Evolutionary conservation across 2,797 vertebrate species (phyloP).

Genomic region (Anguilla marmorata): DNA sequence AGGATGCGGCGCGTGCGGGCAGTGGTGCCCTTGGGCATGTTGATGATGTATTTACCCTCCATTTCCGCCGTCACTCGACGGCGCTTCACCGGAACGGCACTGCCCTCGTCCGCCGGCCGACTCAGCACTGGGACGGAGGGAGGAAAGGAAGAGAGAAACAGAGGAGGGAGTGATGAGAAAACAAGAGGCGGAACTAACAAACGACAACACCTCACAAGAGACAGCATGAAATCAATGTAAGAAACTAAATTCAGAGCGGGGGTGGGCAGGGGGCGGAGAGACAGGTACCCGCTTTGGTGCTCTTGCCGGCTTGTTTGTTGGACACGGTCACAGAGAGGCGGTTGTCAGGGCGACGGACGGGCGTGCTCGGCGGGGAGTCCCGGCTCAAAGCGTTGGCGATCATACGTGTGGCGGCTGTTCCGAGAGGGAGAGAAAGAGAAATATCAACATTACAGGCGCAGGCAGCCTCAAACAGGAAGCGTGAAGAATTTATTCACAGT

Average conservation of each 20-base stretch:
- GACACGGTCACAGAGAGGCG: slow-evolving; percentile 86
- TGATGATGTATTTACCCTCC: slow-evolving; percentile 95
- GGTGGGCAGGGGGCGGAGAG: not conserved
- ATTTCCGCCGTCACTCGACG: slow-evolving; percentile 92
- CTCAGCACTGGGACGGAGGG: slow-evolving; percentile 61
- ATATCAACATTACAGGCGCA: not conserved
- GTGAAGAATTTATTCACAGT: not conserved
- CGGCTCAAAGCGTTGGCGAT: slow-evolving; percentile 87
- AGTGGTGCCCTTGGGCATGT: slow-evolving; percentile 95
- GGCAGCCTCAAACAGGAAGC: not conserved
- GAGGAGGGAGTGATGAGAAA: not conserved
- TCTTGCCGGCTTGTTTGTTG: slow-evolving; percentile 79
- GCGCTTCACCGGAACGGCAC: slow-evolving; percentile 71
- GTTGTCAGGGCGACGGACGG: slow-evolving; percentile 77
- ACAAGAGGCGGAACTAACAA: too few relatives aligned
- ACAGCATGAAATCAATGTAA: not conserved
- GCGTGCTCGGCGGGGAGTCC: slow-evolving; percentile 83
- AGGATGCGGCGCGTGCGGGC: slow-evolving; percentile 88
- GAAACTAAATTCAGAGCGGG: not conserved
- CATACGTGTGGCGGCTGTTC: slow-evolving; percentile 88
- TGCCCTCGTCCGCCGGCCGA: slow-evolving; percentile 68
- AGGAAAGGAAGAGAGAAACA: not conserved
- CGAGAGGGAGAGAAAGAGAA: not conserved
- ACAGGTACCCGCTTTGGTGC: slow-evolving; percentile 77
- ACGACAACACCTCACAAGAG: not conserved